Evolutionary conservation across 2,797 vertebrate genomes (phyloP).

Genomic region (Lepilemur septentrionalis): DNA sequence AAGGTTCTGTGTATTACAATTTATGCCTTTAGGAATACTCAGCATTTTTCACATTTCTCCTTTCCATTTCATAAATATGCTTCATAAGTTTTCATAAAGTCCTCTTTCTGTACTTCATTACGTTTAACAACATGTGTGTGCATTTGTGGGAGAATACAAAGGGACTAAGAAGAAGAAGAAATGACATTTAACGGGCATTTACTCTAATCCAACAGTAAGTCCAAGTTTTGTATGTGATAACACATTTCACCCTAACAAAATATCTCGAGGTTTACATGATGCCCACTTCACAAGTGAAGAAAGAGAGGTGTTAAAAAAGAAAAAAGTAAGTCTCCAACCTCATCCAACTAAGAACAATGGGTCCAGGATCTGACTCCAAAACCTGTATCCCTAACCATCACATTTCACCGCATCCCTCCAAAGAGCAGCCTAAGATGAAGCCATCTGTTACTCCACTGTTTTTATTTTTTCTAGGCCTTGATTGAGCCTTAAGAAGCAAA

Average conservation of each 20-base stretch:
- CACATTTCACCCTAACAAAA: background rate
- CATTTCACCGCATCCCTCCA: background rate
- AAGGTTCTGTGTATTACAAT: background rate
- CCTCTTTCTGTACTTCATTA: background rate
- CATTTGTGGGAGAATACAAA: background rate
- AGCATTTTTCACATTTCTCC: background rate
- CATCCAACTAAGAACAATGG: background rate
- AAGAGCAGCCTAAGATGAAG: background rate
- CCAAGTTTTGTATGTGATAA: background rate
- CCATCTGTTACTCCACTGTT: background rate
- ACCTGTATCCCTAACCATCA: too few relatives aligned
- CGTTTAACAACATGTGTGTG: background rate
- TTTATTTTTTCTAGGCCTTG: background rate
- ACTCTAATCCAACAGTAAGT: background rate
- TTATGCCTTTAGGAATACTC: background rate
- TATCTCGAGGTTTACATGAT: background rate
- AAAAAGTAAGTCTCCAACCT: background rate
- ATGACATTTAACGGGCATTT: background rate
- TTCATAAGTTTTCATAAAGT: background rate
- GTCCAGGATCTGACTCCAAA: background rate
- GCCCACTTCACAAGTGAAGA: background rate
- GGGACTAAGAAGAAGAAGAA: background rate
- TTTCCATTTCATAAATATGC: background rate
- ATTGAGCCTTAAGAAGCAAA: background rate
- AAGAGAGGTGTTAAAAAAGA: background rate